Conservation (phyloP, 2,113 vertebrate genomes). For the Platycercus adscitus region DNA sequence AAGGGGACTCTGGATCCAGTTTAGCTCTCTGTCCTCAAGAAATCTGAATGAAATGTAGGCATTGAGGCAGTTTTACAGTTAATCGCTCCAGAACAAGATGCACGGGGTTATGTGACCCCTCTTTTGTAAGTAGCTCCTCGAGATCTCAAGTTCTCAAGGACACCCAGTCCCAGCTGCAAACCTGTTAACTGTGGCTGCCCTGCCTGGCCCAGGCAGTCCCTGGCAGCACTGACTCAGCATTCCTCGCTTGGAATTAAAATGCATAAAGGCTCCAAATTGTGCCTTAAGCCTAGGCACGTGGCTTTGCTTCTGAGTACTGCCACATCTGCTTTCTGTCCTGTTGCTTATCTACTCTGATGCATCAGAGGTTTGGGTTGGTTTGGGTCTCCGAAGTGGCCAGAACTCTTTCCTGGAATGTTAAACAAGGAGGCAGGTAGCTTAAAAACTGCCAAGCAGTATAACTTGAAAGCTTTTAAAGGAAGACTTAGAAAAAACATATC, state of each 20-base stretch:
- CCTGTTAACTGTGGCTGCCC: neutral
- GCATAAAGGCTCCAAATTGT: neutral
- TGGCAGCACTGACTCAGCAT: neutral
- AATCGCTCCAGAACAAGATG: neutral
- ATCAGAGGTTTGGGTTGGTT: neutral
- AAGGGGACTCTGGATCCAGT: neutral
- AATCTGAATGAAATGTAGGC: slow-evolving; percentile 18
- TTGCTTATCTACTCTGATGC: neutral
- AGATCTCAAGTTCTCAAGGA: neutral
- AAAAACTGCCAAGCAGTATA: neutral
- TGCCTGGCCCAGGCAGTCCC: neutral
- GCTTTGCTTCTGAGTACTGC: neutral
- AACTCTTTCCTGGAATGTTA: neutral
- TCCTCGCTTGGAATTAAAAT: neutral
- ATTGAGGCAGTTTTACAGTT: neutral
- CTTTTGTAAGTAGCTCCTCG: neutral
- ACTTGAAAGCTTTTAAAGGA: neutral
- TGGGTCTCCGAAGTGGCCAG: neutral
- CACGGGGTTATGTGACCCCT: neutral
- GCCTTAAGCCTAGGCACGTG: neutral
- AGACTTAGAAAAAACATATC: neutral
- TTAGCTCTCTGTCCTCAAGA: neutral
- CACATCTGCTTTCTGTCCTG: neutral
- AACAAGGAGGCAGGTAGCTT: slow-evolving; percentile 5
- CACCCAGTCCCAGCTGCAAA: neutral